Evolutionary conservation across 2,888 invertebrate genomes (phyloP).

Genomic region (Tinea trinotella): DNA sequence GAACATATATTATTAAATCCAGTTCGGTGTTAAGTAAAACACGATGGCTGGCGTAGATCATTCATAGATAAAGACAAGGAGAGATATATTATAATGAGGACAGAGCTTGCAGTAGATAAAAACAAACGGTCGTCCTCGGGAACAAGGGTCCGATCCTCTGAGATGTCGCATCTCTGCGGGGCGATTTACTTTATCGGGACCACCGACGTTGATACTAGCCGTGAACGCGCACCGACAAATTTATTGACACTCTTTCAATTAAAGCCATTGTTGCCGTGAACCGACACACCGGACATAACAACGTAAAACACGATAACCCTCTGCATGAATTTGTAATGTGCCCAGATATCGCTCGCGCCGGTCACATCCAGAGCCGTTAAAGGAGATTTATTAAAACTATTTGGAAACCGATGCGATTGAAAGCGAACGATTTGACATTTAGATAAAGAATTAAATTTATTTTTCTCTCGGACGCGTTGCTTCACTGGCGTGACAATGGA

Average conservation of each 20-base stretch:
- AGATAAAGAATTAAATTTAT: conserved; percentile 72
- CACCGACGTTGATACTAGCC: conserved; percentile 56
- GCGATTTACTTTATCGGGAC: conserved; percentile 53
- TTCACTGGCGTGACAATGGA: conserved; percentile 65
- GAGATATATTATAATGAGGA: conserved; percentile 61
- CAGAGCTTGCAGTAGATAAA: conserved; percentile 58
- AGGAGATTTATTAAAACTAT: conserved; percentile 74
- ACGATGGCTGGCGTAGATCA: conserved; percentile 43
- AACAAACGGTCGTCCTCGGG: conserved; percentile 48
- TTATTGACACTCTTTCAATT: conserved; percentile 73
- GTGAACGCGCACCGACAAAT: conserved; percentile 46
- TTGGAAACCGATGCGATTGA: conserved; percentile 72
- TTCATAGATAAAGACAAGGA: conserved; percentile 44
- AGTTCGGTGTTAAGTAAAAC: conserved; percentile 27
- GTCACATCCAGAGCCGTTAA: conserved; percentile 58
- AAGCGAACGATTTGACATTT: conserved; percentile 71
- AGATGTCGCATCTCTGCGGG: conserved; percentile 42
- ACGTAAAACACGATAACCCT: conserved; percentile 66
- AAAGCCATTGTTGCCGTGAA: conserved; percentile 63
- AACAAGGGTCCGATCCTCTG: conserved; percentile 50
- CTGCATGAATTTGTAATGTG: conserved; percentile 59
- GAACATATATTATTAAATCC: not conserved
- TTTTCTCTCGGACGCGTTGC: conserved; percentile 58
- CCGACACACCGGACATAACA: conserved; percentile 61
- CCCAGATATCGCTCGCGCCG: conserved; percentile 54